Percentiles rank a stretch among this genome's conserved stretches.
Evolutionary conservation across 2,113 vertebrate genomes (phyloP).

Genomic region (Actinemys pallida): DNA sequence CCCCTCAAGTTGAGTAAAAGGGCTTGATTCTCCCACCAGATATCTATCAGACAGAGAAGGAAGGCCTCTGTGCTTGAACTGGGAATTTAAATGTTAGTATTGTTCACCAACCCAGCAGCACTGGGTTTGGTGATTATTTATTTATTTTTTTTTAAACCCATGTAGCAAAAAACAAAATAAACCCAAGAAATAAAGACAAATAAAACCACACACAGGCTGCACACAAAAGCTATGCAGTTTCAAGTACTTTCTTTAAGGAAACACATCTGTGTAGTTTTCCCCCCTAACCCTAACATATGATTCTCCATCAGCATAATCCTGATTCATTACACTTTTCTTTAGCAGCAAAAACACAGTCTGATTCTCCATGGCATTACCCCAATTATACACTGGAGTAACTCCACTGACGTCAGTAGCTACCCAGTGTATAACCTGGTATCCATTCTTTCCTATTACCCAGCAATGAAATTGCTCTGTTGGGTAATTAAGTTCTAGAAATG

Average conservation of each 20-base stretch:
- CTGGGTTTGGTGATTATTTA: too few species aligned
- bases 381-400: neutral
- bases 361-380: neutral
- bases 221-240: neutral
- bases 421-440: neutral
- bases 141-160: neutral
- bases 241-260: neutral
- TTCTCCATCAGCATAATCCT: neutral
- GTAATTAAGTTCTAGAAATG: neutral
- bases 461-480: constrained; percentile 17
- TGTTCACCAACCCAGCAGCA: too few species aligned
- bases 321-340: neutral
- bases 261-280: neutral
- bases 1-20: neutral
- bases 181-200: neutral
- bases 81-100: neutral
- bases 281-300: neutral
- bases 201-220: neutral
- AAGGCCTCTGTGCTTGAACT: neutral
- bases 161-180: neutral
- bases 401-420: too few species aligned
- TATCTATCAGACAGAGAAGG: neutral
- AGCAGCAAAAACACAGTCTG: constrained; percentile 2
- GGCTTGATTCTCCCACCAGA: neutral
- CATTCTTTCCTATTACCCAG: neutral